A percentile compares a stretch with the other conserved stretches of the same genome.
phyloP scores from a whole-genome alignment of 2,888 invertebrate species.

The Drosophila lutescens region DNA sequence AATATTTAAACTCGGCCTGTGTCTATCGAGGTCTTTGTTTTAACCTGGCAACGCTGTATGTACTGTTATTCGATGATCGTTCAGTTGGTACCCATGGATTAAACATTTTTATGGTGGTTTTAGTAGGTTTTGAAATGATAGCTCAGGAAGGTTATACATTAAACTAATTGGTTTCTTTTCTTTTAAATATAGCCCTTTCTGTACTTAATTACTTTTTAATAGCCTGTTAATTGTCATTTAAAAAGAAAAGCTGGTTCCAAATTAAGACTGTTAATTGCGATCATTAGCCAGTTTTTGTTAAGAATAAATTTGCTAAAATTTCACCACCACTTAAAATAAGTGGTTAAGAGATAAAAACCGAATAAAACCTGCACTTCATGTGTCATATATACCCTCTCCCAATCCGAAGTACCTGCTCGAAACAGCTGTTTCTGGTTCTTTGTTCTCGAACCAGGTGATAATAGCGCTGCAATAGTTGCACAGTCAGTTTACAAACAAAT shows the following conservation, averaged over 20 bases:
- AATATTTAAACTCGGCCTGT: slow-evolving; percentile 31
- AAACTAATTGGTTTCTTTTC: neutral
- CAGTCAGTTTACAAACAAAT: slow-evolving; percentile 38
- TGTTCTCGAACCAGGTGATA: slow-evolving; percentile 30
- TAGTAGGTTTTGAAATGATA: neutral
- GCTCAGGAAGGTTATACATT: neutral
- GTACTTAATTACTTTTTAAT: too few relatives aligned
- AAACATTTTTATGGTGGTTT: too few relatives aligned
- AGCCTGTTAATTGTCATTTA: too few relatives aligned
- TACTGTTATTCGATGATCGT: neutral
- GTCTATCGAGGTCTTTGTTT: slow-evolving; percentile 3
- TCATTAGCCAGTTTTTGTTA: too few relatives aligned
- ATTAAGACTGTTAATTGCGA: too few relatives aligned
- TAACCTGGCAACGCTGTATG: slow-evolving; percentile 12
- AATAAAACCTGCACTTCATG: neutral
- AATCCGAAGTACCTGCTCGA: slow-evolving; percentile 16
- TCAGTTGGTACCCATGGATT: slow-evolving; percentile 10
- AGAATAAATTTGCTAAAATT: too few relatives aligned
- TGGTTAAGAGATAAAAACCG: too few relatives aligned
- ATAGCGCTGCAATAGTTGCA: slow-evolving; percentile 31
- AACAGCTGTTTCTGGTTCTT: slow-evolving; percentile 44
- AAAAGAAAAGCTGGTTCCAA: too few relatives aligned
- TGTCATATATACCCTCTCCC: slow-evolving; percentile 2
- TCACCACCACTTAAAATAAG: too few relatives aligned
- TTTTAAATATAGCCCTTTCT: neutral